These are phyloP conservation scores for Liolophura sinensis DNA, from an alignment of 1,140 invertebrate species.

Conservation along the genomic window DNA sequence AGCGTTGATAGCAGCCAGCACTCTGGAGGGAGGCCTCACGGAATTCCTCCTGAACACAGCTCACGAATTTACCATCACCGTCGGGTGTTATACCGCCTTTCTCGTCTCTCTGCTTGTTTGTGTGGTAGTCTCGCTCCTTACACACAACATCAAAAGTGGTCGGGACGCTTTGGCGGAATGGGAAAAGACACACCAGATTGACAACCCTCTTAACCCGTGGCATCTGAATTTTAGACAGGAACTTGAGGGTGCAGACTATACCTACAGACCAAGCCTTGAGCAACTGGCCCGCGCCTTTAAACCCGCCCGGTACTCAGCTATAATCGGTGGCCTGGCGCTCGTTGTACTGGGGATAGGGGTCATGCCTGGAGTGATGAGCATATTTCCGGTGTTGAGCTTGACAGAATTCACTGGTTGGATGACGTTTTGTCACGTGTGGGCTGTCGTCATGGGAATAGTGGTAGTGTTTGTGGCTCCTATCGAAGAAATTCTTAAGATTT, in stretches of 20 bases:
- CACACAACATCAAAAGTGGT: conserved; percentile 10
- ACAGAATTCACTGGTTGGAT: conserved; percentile 51
- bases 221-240: conserved; percentile 30
- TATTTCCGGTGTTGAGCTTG: conserved; percentile 43
- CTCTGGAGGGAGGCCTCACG: conserved; percentile 28
- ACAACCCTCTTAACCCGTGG: conserved; percentile 47
- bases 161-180: conserved; percentile 20
- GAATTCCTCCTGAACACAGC: conserved; percentile 34
- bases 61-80: conserved; percentile 32
- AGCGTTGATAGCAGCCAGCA: conserved; percentile 33
- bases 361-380: conserved; percentile 51
- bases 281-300: conserved; percentile 49
- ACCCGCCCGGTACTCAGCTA: conserved; percentile 45
- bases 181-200: conserved; percentile 45
- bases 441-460: conserved; percentile 46
- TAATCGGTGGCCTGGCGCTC: conserved; percentile 38
- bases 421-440: conserved; percentile 47
- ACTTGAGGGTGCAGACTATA: conserved; percentile 13
- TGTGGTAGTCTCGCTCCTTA: conserved; percentile 27
- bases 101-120: conserved; percentile 24
- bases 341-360: conserved; percentile 44
- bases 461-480: conserved; percentile 46
- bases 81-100: conserved; percentile 40
- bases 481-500: conserved; percentile 46
- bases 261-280: conserved; percentile 36